These are phyloP conservation scores for Drosophila basisetae DNA, from an alignment of 2,888 invertebrate genomes.

Conservation along the genomic window DNA sequence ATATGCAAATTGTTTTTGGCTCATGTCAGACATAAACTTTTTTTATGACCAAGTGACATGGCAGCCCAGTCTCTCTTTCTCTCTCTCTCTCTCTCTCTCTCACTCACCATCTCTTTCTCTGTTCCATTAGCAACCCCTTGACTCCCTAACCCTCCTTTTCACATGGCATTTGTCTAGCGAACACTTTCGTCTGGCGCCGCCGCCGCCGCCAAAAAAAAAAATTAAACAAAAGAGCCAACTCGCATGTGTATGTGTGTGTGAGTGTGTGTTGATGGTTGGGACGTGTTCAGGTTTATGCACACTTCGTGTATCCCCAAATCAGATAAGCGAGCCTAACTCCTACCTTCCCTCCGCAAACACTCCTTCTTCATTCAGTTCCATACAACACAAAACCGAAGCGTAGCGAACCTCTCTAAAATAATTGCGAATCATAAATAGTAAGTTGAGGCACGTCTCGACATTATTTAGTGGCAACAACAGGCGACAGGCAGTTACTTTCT, in stretches of 20 bases:
- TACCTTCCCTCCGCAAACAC: neutral
- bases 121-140: constrained; percentile 12
- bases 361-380: neutral
- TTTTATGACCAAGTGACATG: constrained; percentile 84
- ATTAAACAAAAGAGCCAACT: constrained; percentile 28
- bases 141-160: neutral
- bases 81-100: neutral
- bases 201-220: constrained; percentile 35
- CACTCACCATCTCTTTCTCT: neutral
- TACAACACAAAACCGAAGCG: neutral
- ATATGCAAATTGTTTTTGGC: constrained; percentile 84
- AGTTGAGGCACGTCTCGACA: constrained; percentile 63
- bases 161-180: constrained; percentile 67
- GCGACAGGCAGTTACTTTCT: constrained; percentile 37
- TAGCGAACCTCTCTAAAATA: constrained; percentile 53
- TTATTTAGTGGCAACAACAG: constrained; percentile 66
- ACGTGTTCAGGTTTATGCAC: constrained; percentile 60
- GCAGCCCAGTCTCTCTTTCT: constrained; percentile 58
- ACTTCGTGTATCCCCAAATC: constrained; percentile 70
- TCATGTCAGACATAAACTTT: constrained; percentile 84
- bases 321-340: constrained; percentile 60
- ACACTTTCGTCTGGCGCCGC: constrained; percentile 71
- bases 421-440: constrained; percentile 75
- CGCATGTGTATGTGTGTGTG: constrained; percentile 13
- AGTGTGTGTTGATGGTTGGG: constrained; percentile 23